Evolutionary conservation across 2,797 vertebrate species (phyloP).

Genomic region (Hapalemur alaotrensis): DNA sequence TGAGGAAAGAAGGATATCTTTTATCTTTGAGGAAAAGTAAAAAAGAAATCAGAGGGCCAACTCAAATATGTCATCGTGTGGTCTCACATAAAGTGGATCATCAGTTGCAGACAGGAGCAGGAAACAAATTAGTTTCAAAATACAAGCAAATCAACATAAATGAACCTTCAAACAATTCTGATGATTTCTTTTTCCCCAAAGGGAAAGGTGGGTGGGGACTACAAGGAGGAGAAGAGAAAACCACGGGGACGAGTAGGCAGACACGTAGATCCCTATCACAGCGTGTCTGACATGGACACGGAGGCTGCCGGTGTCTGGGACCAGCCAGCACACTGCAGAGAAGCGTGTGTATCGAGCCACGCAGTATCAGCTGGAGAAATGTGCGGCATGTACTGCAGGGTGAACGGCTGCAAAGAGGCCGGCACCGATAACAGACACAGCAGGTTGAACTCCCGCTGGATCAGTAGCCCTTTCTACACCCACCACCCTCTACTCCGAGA

Average conservation of each 20-base stretch:
- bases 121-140: constrained; percentile 80
- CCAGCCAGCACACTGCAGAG: background rate
- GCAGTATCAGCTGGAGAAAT: constrained; percentile 43
- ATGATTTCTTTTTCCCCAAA: background rate
- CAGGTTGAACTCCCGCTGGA: background rate
- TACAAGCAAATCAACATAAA: constrained; percentile 40
- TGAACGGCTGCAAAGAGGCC: background rate
- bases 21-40: background rate
- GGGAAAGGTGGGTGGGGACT: background rate
- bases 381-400: constrained; percentile 45
- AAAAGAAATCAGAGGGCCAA: background rate
- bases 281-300: background rate
- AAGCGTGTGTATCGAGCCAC: background rate
- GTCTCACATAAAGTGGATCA: background rate
- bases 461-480: background rate
- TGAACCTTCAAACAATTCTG: background rate
- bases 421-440: background rate
- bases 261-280: background rate
- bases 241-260: background rate
- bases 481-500: rapidly evolving
- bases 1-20: background rate
- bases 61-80: background rate
- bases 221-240: rapidly evolving
- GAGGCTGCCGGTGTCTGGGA: background rate
- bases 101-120: constrained; percentile 63